Base-by-base conservation (phyloP, 2,797 vertebrate species). In the Acropternis orthonyx region DNA sequence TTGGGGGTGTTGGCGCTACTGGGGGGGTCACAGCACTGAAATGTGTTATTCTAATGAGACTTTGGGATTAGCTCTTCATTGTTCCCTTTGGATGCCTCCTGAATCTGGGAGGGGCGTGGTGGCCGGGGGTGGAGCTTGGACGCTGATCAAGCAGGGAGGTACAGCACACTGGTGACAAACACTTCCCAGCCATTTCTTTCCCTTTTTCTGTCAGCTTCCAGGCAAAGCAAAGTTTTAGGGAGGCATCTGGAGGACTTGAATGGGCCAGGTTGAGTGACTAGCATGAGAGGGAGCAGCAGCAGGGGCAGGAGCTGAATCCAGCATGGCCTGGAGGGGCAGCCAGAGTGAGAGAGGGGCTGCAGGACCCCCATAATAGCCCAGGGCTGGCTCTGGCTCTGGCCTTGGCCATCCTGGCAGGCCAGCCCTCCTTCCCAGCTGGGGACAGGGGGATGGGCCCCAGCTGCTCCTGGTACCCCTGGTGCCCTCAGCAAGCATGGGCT, bases 401-500 rank as follows among this genome's bases (percentile, higher is more conserved):
- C 43, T 27, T 20, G 43, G 37, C 13, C 18, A 32, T n/a, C 32
- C 30, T 59, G 1, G 1, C 39, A 39, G 63, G 41, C 26, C 1
- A 1, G 6, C 24, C 36, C 32, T 2, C 5, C 32, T 54, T 18
- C 39, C 32, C 52, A 24, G 8, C 34, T 28, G 49, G n/a, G 26
- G 18, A 9, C 2, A 1, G 15, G 13, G 14, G 28, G 37, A 24
- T 0, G 1, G n/a, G 8, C 20, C 20, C 21, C 36, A 14, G 23
- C 65, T 52, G 10, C 34, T 52, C 34, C 37, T 59, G 49, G 39
- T 48, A 27, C 17, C 14, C 34, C 32, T 39, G 37, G 8, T 0
- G 1, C 22, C 16, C 28, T 74, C 2, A 1, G 51, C 0, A 0
- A 46, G 11, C 2, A 0, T 10, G 17, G 61, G 17, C 36, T 49